Conservation (phyloP, 2,113 vertebrate species). For the Mus musculus region GRCm39 chr7:45013001-45013500, state of each 20-base stretch:
- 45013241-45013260: neutral
- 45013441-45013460: neutral
- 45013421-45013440: neutral
- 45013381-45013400: too few relatives aligned
- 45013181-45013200: neutral
- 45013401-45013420: neutral
- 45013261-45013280: neutral
- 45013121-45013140: neutral
- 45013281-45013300: neutral
- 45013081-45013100: neutral
- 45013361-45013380: neutral
- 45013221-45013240: neutral
- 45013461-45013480: neutral
- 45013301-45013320: neutral
- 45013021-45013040: neutral
- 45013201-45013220: neutral
- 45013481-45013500: conserved; percentile 46
- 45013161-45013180: neutral
- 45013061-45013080: neutral
- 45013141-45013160: neutral
- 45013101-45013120: neutral
- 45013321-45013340: neutral
- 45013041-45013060: neutral
- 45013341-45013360: neutral
- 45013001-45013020: neutral